Conservation (phyloP, 2,797 vertebrate genomes). For the Rhincodon typus region DNA sequence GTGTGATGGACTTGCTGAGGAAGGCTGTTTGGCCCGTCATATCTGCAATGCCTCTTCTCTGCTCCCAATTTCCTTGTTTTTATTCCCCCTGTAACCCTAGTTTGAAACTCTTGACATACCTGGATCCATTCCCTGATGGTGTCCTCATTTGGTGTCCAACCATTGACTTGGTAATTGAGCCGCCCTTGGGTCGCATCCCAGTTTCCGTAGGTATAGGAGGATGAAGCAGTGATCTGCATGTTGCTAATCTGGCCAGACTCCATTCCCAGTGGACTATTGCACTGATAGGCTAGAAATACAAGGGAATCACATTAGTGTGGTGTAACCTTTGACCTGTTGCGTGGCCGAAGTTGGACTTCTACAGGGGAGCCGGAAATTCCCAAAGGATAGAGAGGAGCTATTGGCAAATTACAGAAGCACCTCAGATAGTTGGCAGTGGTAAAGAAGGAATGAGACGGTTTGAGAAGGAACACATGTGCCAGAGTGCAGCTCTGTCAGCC, state of each 20-base stretch:
- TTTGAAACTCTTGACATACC: slow-evolving; percentile 54
- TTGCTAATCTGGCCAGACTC: slow-evolving; percentile 87
- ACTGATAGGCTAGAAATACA: slow-evolving; percentile 74
- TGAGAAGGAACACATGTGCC: background rate
- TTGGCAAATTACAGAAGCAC: background rate
- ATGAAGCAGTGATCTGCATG: slow-evolving; percentile 86
- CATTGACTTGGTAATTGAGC: slow-evolving; percentile 86
- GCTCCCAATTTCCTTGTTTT: too few species aligned
- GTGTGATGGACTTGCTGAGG: too few species aligned
- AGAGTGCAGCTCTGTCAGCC: background rate
- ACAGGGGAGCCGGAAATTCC: too few species aligned
- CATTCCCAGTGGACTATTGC: slow-evolving; percentile 82
- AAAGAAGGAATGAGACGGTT: background rate
- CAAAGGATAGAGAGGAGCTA: background rate
- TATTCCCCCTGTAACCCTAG: too few species aligned
- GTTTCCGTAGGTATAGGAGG: slow-evolving; percentile 73
- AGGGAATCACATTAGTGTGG: background rate
- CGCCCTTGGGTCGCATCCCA: slow-evolving; percentile 88
- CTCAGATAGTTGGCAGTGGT: background rate
- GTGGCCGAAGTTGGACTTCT: background rate
- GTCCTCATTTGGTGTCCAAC: slow-evolving; percentile 88
- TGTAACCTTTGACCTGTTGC: background rate
- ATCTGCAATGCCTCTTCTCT: too few species aligned
- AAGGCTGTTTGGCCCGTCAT: too few species aligned
- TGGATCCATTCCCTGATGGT: slow-evolving; percentile 90